phyloP scores from a whole-genome alignment of 2,113 vertebrate genomes.

The Ochotona princeps region DNA sequence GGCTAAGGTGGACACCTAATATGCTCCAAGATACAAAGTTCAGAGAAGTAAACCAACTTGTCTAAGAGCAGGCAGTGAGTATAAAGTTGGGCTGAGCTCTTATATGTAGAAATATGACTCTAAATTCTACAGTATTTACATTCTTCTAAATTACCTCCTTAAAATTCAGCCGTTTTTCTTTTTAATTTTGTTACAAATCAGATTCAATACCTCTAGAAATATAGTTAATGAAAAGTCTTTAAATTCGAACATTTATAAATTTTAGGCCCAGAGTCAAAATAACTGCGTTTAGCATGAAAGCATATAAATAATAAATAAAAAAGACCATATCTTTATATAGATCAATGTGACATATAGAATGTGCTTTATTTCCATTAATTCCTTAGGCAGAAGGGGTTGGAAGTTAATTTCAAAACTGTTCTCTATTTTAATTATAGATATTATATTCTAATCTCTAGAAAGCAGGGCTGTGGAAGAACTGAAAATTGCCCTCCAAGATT shows the following conservation, averaged over 20 bases:
- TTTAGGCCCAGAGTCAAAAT: not conserved
- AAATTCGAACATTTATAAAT: constrained; percentile 16
- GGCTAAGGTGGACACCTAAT: not conserved
- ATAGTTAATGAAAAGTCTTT: not conserved
- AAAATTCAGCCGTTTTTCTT: not conserved
- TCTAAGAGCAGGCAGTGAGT: not conserved
- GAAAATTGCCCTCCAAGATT: not conserved
- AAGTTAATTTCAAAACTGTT: not conserved
- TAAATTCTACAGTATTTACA: not conserved
- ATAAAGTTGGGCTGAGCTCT: not conserved
- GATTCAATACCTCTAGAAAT: not conserved
- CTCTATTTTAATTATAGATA: not conserved
- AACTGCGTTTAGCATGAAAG: not conserved
- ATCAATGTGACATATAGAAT: not conserved
- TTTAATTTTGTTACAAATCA: not conserved
- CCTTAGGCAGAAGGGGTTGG: not conserved
- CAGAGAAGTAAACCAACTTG: not conserved
- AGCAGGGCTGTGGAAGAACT: not conserved
- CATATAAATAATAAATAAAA: not conserved
- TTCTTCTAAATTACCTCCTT: not conserved
- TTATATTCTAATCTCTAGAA: not conserved
- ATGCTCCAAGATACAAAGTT: not conserved
- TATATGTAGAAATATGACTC: constrained; percentile 11
- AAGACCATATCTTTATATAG: not conserved
- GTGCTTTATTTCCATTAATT: not conserved